Evolutionary conservation across 2,797 vertebrate genomes (phyloP).

Genomic region (Acanthopagrus latus): DNA sequence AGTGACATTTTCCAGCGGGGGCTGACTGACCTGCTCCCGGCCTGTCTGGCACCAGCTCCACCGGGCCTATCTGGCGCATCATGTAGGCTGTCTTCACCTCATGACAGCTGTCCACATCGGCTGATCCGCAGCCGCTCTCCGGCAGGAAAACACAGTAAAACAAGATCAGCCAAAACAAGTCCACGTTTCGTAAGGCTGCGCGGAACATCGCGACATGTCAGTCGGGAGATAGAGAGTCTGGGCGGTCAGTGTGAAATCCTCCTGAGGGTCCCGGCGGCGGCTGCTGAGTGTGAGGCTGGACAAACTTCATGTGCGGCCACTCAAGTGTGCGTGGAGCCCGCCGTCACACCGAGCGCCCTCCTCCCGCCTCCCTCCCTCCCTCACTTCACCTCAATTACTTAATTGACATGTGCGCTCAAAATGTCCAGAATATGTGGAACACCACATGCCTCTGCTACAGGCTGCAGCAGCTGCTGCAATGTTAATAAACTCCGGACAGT

Average conservation of each 20-base stretch:
- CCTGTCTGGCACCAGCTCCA: conserved; percentile 90
- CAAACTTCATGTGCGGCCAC: conserved; percentile 64
- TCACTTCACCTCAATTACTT: conserved; percentile 45
- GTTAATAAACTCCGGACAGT: neutral
- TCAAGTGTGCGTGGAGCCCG: conserved; percentile 19
- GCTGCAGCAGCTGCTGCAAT: neutral
- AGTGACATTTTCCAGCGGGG: conserved; percentile 1
- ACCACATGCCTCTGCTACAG: neutral
- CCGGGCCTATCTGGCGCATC: conserved; percentile 91
- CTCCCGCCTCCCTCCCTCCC: conserved; percentile 22
- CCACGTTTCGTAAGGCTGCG: conserved; percentile 73
- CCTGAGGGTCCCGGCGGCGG: conserved; percentile 26
- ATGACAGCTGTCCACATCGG: conserved; percentile 88
- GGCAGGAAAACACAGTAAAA: conserved; percentile 35
- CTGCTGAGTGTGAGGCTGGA: conserved; percentile 30
- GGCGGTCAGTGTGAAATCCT: conserved; percentile 32
- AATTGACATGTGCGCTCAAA: conserved; percentile 28
- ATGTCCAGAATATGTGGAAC: neutral
- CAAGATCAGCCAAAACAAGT: conserved; percentile 78
- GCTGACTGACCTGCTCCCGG: conserved; percentile 86
- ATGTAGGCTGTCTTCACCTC: conserved; percentile 93
- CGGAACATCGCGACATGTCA: conserved; percentile 88
- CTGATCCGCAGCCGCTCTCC: conserved; percentile 62
- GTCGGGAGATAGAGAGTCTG: conserved; percentile 47
- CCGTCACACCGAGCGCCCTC: conserved; percentile 27